Evolutionary conservation across 2,113 vertebrate genomes (phyloP), one percentile per base, ranked within the genome.

Genomic region (Penelope pileata): DNA sequence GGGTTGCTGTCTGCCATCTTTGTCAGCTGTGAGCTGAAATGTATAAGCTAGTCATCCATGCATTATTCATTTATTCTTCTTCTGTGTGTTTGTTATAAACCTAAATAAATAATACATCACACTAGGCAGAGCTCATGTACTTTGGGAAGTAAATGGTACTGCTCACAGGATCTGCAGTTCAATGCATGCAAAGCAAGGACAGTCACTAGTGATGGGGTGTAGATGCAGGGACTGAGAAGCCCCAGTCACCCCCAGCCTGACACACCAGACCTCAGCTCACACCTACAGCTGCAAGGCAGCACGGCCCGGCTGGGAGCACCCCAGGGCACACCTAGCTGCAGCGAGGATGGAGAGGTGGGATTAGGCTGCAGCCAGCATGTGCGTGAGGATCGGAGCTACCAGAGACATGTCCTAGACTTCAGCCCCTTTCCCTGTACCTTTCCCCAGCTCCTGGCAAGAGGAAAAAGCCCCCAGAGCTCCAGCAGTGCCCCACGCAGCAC

Each of bases 51-150:
- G 91, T 56, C 43, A 80, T 10, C 16, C 50, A 92, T 53, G 60
- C 36, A 88, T 96, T 89, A 97, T 92, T 94, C 70, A 93, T 95
- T 93, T 69, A 62, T 60, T 90, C n/a, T 3, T 56, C 69, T 38
- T 7, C n/a, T 48, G 21, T 43, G 30, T 87, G 66, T 89, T 94
- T 93, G 51, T 89, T 85, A 76, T 89, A 91, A 93, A 91, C 32
- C 40, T 75, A 96, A 93, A 93, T 93, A 87, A 92, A 93, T 91
- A 94, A 96, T 89, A 68, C 58, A 90, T 91, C 29, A 87, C 45
- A 78, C 51, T 24, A 47, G 79, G 67, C 63, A 91, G 76, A 82
- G 58, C 47, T 76, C 1, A 0, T 36, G 32, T 88, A 13, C 12
- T 53, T 43, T 13, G 32, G 23, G 42, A 48, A 64, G 26, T 15